phyloP scores from a whole-genome alignment of 2,113 vertebrate genomes.

The Oncorhynchus clarkii region DNA sequence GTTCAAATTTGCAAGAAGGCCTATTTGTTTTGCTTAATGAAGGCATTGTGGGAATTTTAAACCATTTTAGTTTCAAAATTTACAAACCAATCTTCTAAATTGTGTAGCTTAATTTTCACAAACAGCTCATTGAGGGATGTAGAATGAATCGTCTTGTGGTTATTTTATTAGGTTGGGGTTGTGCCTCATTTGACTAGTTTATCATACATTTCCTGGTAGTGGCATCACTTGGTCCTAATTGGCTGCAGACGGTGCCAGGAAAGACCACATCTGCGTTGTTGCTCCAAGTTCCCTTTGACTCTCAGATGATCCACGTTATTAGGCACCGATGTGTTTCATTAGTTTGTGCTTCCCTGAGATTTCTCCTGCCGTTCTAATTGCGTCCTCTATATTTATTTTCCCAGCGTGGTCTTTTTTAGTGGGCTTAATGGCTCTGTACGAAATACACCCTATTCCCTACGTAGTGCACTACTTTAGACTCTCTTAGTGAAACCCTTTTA shows the following conservation, averaged over 20 bases:
- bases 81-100: background rate
- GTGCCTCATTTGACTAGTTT: background rate
- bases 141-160: background rate
- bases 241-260: background rate
- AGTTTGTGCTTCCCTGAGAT: background rate
- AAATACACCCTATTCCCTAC: too few species aligned
- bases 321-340: constrained; percentile 3
- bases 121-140: background rate
- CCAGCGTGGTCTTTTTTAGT: too few species aligned
- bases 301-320: background rate
- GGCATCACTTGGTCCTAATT: background rate
- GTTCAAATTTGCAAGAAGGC: background rate
- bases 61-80: too few species aligned
- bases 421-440: too few species aligned
- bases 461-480: too few species aligned
- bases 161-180: background rate
- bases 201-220: background rate
- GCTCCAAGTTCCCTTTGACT: background rate
- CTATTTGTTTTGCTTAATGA: background rate
- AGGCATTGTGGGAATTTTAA: background rate
- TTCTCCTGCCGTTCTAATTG: constrained; percentile 13
- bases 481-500: constrained; percentile 5
- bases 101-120: background rate
- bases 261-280: background rate
- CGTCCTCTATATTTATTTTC: constrained; percentile 27